Evolutionary conservation across 2,888 invertebrate species (phyloP).

Genomic region (Aromia moschata): DNA sequence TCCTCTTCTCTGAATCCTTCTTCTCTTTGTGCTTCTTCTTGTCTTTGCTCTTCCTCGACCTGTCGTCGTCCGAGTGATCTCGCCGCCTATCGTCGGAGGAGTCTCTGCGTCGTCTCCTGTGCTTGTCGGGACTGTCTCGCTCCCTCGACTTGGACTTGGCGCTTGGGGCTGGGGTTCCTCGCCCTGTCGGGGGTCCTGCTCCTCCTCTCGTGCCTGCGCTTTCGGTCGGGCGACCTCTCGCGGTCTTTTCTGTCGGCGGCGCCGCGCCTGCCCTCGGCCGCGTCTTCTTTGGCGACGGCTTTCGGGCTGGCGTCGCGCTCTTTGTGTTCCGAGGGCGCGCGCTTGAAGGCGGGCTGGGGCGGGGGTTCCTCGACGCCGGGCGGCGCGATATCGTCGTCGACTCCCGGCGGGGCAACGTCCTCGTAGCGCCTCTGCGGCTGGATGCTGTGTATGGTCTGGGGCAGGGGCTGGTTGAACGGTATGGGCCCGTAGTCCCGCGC

Average conservation of each 20-base stretch:
- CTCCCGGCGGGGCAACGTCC: constrained; percentile 48
- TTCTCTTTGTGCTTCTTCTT: constrained; percentile 68
- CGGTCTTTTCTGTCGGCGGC: constrained; percentile 30
- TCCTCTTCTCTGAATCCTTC: constrained; percentile 62
- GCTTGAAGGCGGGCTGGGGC: constrained; percentile 72
- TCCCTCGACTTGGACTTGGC: constrained; percentile 62
- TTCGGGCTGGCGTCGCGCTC: constrained; percentile 30
- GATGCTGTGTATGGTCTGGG: constrained; percentile 44
- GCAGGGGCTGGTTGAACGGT: constrained; percentile 44
- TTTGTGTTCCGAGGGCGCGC: constrained; percentile 53
- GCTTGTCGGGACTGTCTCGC: constrained; percentile 55
- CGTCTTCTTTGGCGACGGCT: constrained; percentile 38
- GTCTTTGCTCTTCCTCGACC: constrained; percentile 62
- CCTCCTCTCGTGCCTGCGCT: constrained; percentile 40
- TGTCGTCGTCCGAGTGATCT: constrained; percentile 58
- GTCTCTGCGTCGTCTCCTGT: constrained; percentile 55
- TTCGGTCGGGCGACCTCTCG: constrained; percentile 32
- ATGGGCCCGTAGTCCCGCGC: constrained; percentile 43
- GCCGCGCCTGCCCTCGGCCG: constrained; percentile 21
- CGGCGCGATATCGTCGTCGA: constrained; percentile 68
- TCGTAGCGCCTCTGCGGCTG: constrained; percentile 45
- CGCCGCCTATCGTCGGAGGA: constrained; percentile 50
- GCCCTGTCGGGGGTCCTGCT: constrained; percentile 46
- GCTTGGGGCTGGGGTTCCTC: constrained; percentile 55
- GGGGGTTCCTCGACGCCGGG: constrained; percentile 72